Base-by-base conservation (phyloP, 1,140 invertebrate genomes). In the Lepidotrigona ventralis region DNA sequence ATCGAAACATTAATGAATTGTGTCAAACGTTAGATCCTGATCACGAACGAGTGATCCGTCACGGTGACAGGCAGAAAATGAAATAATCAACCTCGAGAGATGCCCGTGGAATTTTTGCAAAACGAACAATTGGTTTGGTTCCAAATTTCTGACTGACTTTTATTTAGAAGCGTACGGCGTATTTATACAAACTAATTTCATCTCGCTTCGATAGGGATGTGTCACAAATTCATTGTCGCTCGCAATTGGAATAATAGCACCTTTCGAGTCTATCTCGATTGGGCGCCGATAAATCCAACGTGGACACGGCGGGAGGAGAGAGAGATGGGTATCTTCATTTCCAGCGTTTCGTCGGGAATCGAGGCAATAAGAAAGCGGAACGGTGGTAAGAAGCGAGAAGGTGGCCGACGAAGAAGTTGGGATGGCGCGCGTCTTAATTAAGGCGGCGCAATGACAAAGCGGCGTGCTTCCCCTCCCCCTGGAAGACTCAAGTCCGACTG, bases 381-480 rank as follows among this genome's bases (percentile, higher is more conserved):
- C 51, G 21, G 14, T n/a, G 33, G 33, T 12, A 39, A 26, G 33
- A 51, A 70, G 26, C 39, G n/a, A 51, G 69, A 70, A 70, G 53
- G 58, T 70, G 70, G 3, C 46, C 29, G 46, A 33, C 54, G 33
- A 78, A 58, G 74, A 77, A 58, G 53, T 75, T 66, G 29, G 75
- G 33, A 53, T n/a, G 12, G 74, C 69, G 69, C 19, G 58, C n/a
- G 71, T 84, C 78, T 84, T 81, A 84, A 82, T 82, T 82, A 78
- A 82, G 33, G 29, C 63, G 63, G 71, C 33, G 77, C 78, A 53
- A 84, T 68, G 83, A 80, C 70, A 80, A 72, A 68, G 70, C 51
- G 54, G 63, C 5, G 39, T 23, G 63, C 72, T 81, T 66, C 54
- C 66, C 39, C 15, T 46, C 12, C 12, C 23, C 6, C 6, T 8